Base-by-base conservation (phyloP, 2,888 invertebrate species). In the Drosophila tripunctata region DNA sequence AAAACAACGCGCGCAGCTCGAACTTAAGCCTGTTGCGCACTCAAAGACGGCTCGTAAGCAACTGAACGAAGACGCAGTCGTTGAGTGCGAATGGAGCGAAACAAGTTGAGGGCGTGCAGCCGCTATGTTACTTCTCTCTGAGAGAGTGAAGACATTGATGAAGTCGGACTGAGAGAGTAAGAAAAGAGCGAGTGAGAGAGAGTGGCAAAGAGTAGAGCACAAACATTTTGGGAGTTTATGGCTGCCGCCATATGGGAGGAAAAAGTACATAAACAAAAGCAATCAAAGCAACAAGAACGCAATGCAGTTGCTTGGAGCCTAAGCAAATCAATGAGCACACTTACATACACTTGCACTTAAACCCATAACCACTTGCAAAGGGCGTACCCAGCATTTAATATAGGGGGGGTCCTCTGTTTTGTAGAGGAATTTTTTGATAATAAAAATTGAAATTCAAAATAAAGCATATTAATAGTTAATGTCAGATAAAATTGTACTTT, bases 21-120 rank as follows among this genome's bases (percentile, higher is more conserved):
- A 35, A 62, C 41, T 74, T 44, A 71, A 75, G 64, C 64, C 78
- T 79, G 81, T 85, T 82, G 83, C 80, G 80, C 72, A 79, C 88
- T 87, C 85, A 77, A 78, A 81, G 85, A 89, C 87, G 85, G 79
- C 87, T 88, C 83, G 79, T 60, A 88, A 85, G 77, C 82, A 84
- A 88, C 89, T 88, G 78, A 87, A 81, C 78, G 56, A 63, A 77
- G 65, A 57, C 58, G 50, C 17, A 30, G 57, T 58, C 50, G 41
- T 14, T 31, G 30, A 14, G 55, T 57, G 55, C 52, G 64, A 61
- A 50, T 33, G 45, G 52, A 50, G 50, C 51, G 50, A 75, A 64
- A 71, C 73, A 67, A 68, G 77, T 76, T 73, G 64, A 75, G 73
- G 75, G 74, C 65, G 68, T 73, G 44, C 64, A 44, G 58, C 21